A percentile compares a stretch with the other conserved stretches of the same genome.
These are phyloP conservation scores for Urechis unicinctus DNA, from an alignment of 2,888 invertebrate species.

Conservation along the genomic window DNA sequence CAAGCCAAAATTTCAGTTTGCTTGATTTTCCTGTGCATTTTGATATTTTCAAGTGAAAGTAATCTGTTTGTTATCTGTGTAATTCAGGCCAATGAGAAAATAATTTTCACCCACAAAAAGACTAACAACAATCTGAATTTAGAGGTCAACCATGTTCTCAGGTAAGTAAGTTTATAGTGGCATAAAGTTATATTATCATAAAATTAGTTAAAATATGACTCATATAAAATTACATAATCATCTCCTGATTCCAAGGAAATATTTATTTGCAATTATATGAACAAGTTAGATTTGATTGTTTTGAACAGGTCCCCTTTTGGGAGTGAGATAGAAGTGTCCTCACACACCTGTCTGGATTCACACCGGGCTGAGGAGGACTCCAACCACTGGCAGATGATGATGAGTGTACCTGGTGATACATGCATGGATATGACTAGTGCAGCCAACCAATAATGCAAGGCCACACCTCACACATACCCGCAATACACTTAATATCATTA, in stretches of 20 bases:
- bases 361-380: conserved; percentile 44
- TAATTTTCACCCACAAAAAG: conserved; percentile 39
- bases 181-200: not conserved
- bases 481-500: too few species aligned
- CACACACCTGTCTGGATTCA: conserved; percentile 39
- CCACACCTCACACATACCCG: too few species aligned
- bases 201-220: not conserved
- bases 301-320: conserved; percentile 40
- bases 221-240: too few species aligned
- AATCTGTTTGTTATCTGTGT: too few species aligned
- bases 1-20: too few species aligned
- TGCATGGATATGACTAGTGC: too few species aligned
- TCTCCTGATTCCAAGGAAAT: too few species aligned
- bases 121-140: conserved; percentile 44
- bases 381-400: conserved; percentile 43
- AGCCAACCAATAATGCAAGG: too few species aligned
- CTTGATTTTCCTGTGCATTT: too few species aligned
- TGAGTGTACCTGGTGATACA: conserved; percentile 36
- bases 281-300: not conserved
- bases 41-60: too few species aligned
- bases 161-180: conserved; percentile 18
- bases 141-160: conserved; percentile 31
- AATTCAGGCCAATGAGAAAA: conserved; percentile 39
- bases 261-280: too few species aligned
- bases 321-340: conserved; percentile 43